Conservation (phyloP, 2,888 invertebrate species). For the Hoplodrina blanda region DNA sequence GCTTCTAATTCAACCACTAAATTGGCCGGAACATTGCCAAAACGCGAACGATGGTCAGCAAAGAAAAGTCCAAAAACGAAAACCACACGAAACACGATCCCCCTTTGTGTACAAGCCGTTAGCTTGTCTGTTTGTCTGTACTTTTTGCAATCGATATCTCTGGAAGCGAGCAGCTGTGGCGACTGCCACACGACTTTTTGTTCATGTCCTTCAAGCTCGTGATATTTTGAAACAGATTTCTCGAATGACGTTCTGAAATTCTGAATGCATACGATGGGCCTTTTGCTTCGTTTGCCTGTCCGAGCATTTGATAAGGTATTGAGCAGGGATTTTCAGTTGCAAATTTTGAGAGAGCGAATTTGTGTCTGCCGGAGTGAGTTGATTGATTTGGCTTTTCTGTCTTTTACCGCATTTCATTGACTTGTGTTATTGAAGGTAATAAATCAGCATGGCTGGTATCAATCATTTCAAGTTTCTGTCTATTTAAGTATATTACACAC, state of each 20-base stretch:
- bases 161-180: slow-evolving; percentile 85
- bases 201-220: slow-evolving; percentile 63
- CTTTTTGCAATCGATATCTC: slow-evolving; percentile 87
- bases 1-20: slow-evolving; percentile 43
- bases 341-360: neutral
- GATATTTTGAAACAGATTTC: slow-evolving; percentile 71
- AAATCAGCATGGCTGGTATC: slow-evolving; percentile 14
- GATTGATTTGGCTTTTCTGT: slow-evolving; percentile 16
- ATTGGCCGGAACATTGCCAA: slow-evolving; percentile 53
- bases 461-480: neutral
- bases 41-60: slow-evolving; percentile 47
- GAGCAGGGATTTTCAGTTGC: slow-evolving; percentile 15
- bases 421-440: slow-evolving; percentile 4
- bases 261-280: slow-evolving; percentile 37
- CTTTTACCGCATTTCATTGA: slow-evolving; percentile 4
- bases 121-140: slow-evolving; percentile 77
- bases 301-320: slow-evolving; percentile 34
- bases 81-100: slow-evolving; percentile 57
- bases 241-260: slow-evolving; percentile 45
- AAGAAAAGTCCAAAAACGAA: slow-evolving; percentile 50
- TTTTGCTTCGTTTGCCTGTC: slow-evolving; percentile 35
- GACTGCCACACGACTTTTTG: slow-evolving; percentile 68
- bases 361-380: neutral
- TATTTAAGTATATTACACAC: neutral
- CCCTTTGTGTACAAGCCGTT: slow-evolving; percentile 75